phyloP scores from a whole-genome alignment of 1,140 invertebrate genomes.

The Uloborus diversus region DNA sequence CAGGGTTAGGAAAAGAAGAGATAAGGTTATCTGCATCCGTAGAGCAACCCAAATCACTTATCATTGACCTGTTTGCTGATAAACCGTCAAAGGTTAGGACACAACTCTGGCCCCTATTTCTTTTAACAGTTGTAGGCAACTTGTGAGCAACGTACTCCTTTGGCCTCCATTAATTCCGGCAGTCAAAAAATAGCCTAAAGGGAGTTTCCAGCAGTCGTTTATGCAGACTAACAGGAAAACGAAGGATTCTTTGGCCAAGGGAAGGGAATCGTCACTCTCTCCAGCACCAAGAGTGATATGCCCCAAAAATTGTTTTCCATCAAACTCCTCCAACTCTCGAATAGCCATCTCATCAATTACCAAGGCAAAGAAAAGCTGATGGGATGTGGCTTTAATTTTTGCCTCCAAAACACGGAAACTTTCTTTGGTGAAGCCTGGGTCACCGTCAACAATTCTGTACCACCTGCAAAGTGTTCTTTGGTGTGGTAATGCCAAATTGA shows the following conservation, averaged over 20 bases:
- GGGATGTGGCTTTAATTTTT: no score
- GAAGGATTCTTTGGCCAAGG: slow-evolving; percentile 62
- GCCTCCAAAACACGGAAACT: slow-evolving; percentile 62
- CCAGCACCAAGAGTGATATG: no score
- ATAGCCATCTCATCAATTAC: no score
- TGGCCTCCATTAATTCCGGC: no score
- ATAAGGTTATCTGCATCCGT: background rate
- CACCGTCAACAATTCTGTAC: slow-evolving; percentile 63
- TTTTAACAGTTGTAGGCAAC: background rate
- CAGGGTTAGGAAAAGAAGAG: background rate
- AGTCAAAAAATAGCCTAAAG: no score
- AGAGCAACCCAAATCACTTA: background rate
- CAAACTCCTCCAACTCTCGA: slow-evolving; percentile 62
- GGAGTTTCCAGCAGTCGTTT: no score
- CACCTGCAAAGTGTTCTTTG: slow-evolving; percentile 63
- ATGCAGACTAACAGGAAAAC: slow-evolving; percentile 63
- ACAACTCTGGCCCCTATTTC: background rate
- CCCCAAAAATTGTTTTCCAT: slow-evolving; percentile 61
- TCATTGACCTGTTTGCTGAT: background rate
- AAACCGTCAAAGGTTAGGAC: slow-evolving; percentile 5
- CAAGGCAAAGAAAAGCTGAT: no score
- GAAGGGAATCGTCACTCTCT: slow-evolving; percentile 58
- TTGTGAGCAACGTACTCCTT: no score
- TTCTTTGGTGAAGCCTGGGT: slow-evolving; percentile 64
- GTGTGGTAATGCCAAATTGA: slow-evolving; percentile 62